Evolutionary conservation across 1,140 invertebrate species (phyloP).

Genomic region (Pseudomyrmex gracilis): DNA sequence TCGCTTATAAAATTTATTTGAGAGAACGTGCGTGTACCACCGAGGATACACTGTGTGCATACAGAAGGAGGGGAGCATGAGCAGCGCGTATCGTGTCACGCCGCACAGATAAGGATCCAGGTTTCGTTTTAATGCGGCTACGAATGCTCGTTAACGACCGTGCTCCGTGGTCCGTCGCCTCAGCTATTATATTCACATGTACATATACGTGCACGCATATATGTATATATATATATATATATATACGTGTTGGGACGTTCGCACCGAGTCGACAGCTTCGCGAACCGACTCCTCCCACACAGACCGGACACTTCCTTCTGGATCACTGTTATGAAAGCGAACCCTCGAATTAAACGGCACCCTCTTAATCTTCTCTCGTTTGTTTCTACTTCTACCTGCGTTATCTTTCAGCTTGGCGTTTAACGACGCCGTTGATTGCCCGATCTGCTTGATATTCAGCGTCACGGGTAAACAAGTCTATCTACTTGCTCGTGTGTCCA

Average conservation of each 20-base stretch:
- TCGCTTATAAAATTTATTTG: slow-evolving; percentile 20
- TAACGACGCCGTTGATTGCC: slow-evolving; percentile 39
- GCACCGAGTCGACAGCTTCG: slow-evolving; percentile 58
- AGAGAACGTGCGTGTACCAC: slow-evolving; percentile 6
- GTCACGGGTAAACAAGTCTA: slow-evolving; percentile 27
- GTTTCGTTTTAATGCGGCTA: slow-evolving; percentile 69
- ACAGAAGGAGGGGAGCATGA: slow-evolving; percentile 60
- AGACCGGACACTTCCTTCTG: slow-evolving; percentile 52
- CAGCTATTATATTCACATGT: slow-evolving; percentile 61
- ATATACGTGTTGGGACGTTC: slow-evolving; percentile 34
- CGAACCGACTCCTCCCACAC: slow-evolving; percentile 53
- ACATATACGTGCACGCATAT: slow-evolving; percentile 3
- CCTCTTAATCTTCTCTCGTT: slow-evolving; percentile 62
- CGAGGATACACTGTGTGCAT: slow-evolving; percentile 30
- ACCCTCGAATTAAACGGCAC: slow-evolving; percentile 62
- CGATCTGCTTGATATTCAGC: slow-evolving; percentile 39
- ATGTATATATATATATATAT: background rate
- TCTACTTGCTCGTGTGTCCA: slow-evolving; percentile 1
- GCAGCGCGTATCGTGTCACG: slow-evolving; percentile 74
- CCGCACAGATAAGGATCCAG: slow-evolving; percentile 78
- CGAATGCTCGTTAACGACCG: slow-evolving; percentile 68
- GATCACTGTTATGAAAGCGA: slow-evolving; percentile 53
- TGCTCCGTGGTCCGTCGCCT: slow-evolving; percentile 61
- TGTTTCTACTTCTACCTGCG: slow-evolving; percentile 59
- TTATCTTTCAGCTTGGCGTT: slow-evolving; percentile 51